phyloP scores from a whole-genome alignment of 2,797 vertebrate genomes.

The Potorous gilbertii region DNA sequence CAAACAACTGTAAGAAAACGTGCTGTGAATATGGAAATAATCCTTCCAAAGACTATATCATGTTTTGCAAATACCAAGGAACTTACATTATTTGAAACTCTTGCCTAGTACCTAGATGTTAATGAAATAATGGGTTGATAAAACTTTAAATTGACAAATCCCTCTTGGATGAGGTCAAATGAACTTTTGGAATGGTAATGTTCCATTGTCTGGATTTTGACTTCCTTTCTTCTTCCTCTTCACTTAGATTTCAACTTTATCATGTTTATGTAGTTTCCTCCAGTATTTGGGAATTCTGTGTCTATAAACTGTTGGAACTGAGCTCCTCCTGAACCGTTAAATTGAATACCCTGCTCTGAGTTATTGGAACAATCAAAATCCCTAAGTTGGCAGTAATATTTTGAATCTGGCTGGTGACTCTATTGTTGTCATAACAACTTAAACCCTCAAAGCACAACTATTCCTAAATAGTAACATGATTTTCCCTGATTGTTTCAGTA shows the following conservation, averaged over 20 bases:
- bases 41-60: conserved; percentile 48
- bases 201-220: conserved; percentile 51
- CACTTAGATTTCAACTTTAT: conserved; percentile 43
- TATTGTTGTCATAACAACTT: conserved; percentile 52
- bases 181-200: conserved; percentile 47
- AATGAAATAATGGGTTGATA: conserved; percentile 42
- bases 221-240: conserved; percentile 55
- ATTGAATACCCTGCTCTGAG: conserved; percentile 59
- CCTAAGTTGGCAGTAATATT: conserved; percentile 58
- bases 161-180: conserved; percentile 28
- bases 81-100: conserved; percentile 45
- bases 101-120: not conserved
- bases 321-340: conserved; percentile 58
- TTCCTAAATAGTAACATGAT: conserved; percentile 52
- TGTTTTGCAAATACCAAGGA: conserved; percentile 45
- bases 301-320: conserved; percentile 52
- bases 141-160: conserved; percentile 9
- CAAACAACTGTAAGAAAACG: conserved; percentile 57
- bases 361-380: conserved; percentile 63
- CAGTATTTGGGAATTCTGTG: conserved; percentile 40
- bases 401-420: conserved; percentile 63
- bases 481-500: conserved; percentile 4
- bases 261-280: conserved; percentile 45
- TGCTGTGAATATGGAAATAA: conserved; percentile 46
- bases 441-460: conserved; percentile 57